Evolutionary conservation across 2,888 invertebrate species (phyloP).

Genomic region (Drosophila diplacantha): DNA sequence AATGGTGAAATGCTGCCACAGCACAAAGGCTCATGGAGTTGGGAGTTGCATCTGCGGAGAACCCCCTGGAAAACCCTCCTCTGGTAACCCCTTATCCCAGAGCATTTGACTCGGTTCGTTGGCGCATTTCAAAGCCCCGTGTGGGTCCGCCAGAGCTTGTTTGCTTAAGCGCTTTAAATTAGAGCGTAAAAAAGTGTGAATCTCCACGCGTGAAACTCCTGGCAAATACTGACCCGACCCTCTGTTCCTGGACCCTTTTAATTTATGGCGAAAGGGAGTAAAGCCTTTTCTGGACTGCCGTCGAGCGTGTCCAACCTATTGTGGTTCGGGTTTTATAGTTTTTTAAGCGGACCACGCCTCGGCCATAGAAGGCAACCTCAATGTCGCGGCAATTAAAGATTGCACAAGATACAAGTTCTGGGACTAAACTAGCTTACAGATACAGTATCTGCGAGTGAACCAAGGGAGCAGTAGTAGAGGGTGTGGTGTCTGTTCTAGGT

Average conservation of each 20-base stretch:
- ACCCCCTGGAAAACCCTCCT: constrained; percentile 15
- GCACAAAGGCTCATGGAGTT: constrained; percentile 36
- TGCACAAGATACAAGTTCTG: constrained; percentile 20
- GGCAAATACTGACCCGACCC: constrained; percentile 44
- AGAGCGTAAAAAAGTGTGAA: constrained; percentile 72
- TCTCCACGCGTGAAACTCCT: constrained; percentile 33
- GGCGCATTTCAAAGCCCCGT: constrained; percentile 60
- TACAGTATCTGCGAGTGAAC: constrained; percentile 1
- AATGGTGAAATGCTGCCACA: constrained; percentile 35
- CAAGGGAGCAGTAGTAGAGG: neutral
- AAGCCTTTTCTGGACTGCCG: constrained; percentile 47
- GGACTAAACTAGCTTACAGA: constrained; percentile 12
- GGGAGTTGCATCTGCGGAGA: constrained; percentile 5
- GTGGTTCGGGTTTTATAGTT: constrained; percentile 36
- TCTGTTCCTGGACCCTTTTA: constrained; percentile 49
- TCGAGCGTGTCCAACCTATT: constrained; percentile 60
- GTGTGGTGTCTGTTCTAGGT: constrained; percentile 32
- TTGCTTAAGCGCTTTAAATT: constrained; percentile 72
- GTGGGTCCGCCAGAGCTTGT: constrained; percentile 37
- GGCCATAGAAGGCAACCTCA: constrained; percentile 13
- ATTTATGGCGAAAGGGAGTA: constrained; percentile 53
- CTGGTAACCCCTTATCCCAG: constrained; percentile 10
- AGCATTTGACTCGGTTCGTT: constrained; percentile 48
- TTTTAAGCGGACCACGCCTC: constrained; percentile 15
- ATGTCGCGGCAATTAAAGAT: constrained; percentile 38